Conservation (phyloP, 2,113 vertebrate species). For the Hystrix cristata region DNA sequence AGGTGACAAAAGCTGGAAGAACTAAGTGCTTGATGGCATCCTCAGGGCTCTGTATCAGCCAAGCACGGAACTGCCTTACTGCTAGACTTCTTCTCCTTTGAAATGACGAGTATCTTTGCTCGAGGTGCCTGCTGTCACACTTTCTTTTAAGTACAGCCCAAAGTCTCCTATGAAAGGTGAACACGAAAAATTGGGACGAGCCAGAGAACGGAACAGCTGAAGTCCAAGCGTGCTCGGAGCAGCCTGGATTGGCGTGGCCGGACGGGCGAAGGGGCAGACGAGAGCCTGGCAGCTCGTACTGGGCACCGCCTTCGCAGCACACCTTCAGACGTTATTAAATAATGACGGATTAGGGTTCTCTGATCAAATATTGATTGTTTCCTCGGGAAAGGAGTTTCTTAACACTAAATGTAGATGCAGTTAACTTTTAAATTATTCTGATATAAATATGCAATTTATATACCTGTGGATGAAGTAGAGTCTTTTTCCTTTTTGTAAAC, state of each 20-base stretch:
- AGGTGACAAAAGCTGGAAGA: not conserved
- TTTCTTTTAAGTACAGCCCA: not conserved
- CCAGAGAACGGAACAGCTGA: conserved; percentile 9
- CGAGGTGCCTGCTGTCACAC: not conserved
- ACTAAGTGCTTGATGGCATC: not conserved
- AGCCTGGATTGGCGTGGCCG: not conserved
- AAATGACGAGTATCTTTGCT: not conserved
- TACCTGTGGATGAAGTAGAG: conserved; percentile 60
- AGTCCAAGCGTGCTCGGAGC: not conserved
- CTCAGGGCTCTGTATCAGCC: not conserved
- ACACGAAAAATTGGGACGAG: not conserved
- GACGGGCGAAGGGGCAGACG: not conserved
- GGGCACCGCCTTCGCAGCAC: not conserved
- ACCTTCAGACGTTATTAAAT: not conserved
- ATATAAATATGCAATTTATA: not conserved
- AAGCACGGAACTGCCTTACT: not conserved
- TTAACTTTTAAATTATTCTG: conserved; percentile 41
- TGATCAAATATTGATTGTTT: not conserved
- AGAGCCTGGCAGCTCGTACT: not conserved
- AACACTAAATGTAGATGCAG: not conserved
- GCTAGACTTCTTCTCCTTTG: not conserved
- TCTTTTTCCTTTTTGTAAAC: conserved; percentile 19
- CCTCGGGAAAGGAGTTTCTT: conserved; percentile 30
- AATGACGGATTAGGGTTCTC: not conserved
- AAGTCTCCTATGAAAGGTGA: not conserved